Evolutionary conservation across 2,113 vertebrate species (phyloP), one percentile per base, ranked within the genome.

Genomic region (Tonatia bakeri): DNA sequence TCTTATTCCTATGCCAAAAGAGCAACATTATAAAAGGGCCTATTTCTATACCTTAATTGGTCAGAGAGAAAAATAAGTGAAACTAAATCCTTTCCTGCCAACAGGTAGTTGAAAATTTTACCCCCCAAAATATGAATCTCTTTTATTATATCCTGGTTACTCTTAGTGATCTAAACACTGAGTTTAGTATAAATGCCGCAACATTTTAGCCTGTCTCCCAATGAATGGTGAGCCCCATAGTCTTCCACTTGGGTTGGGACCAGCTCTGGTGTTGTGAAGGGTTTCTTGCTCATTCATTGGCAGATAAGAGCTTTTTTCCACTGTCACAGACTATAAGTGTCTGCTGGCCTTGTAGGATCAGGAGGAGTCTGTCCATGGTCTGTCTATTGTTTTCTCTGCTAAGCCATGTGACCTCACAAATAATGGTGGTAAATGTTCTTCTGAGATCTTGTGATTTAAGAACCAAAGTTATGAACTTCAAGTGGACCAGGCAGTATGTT

Each of bases 381-480:
- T 80, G 0, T 26, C 67, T 36, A 2, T 38, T 43, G n/a, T 47
- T 67, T 64, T 33, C 7, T 2, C 22, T 19, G 36, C 33, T 56
- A 54, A 38, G 47, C 81, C 45, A 3, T 50, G 8, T 72, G 40
- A 50, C 73, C 17, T 91, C 64, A 64, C 26, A n/a, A 36, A 47
- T 47, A 92, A 40, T n/a, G 4, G 22, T 13, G 15, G 28, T 54
- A 11, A 67, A 17, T 77, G 76, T 86, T 91, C 86, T 87, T 50
- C 43, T 90, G 56, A 85, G 40, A 54, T 70, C 36, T 81, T 90
- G 40, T 85, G 90, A 76, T 73, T 92, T 94, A 94, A 86, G 65
- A 94, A 61, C 33, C 64, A 67, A 61, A 11, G 28, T 85, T 47
- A 40, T 11, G 17, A 69, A 67, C 20, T 8, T 94, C 31, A 87